Evolutionary conservation across 2,888 invertebrate genomes (phyloP).

Genomic region (Drosophila sordidula): DNA sequence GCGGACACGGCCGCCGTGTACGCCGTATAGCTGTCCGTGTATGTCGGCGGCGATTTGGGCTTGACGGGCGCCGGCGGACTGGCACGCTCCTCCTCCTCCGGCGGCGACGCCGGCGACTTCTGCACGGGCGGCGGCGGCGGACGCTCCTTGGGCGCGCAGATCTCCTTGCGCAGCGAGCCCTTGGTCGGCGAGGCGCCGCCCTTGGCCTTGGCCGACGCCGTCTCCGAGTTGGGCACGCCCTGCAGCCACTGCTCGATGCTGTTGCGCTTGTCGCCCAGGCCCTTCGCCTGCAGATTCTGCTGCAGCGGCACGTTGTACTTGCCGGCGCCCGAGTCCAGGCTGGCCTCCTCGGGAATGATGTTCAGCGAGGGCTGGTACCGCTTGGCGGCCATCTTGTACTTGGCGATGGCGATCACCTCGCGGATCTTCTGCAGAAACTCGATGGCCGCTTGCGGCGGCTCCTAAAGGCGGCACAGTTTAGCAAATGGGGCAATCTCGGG

Average conservation of each 20-base stretch:
- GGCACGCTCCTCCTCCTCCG: background rate
- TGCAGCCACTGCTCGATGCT: slow-evolving; percentile 92
- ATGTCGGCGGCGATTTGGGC: slow-evolving; percentile 43
- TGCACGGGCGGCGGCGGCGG: slow-evolving; percentile 82
- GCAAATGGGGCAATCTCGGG: too few species aligned
- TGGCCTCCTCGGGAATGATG: slow-evolving; percentile 91
- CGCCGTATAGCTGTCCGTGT: slow-evolving; percentile 65
- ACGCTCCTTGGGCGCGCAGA: slow-evolving; percentile 80
- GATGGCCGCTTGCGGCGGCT: slow-evolving; percentile 95
- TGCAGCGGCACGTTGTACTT: slow-evolving; percentile 86
- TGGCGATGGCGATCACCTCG: slow-evolving; percentile 95
- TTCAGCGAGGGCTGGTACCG: slow-evolving; percentile 91
- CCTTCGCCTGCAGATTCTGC: slow-evolving; percentile 82
- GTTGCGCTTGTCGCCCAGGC: slow-evolving; percentile 89
- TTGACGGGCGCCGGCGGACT: slow-evolving; percentile 34
- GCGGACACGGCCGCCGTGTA: slow-evolving; percentile 67
- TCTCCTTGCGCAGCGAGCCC: slow-evolving; percentile 61
- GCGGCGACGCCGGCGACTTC: slow-evolving; percentile 13
- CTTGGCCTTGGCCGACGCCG: slow-evolving; percentile 20
- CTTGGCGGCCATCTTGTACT: slow-evolving; percentile 94
- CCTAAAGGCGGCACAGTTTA: slow-evolving; percentile 85
- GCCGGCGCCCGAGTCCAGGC: slow-evolving; percentile 72
- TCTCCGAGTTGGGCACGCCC: slow-evolving; percentile 87
- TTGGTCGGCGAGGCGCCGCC: slow-evolving; percentile 48
- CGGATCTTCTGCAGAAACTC: slow-evolving; percentile 95